phyloP scores from a whole-genome alignment of 2,888 invertebrate genomes.

The Agrotis exclamationis region DNA sequence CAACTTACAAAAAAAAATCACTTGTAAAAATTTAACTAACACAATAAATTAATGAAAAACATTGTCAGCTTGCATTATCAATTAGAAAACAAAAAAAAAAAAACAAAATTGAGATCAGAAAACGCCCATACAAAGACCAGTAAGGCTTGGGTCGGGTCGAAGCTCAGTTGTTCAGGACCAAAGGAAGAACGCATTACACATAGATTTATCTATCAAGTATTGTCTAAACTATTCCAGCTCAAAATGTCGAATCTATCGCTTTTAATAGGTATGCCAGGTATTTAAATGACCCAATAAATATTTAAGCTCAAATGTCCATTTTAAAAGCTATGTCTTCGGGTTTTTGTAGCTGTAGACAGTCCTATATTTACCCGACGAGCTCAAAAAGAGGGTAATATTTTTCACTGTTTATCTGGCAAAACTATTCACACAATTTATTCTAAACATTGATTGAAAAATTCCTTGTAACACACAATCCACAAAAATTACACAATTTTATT shows the following conservation, averaged over 20 bases:
- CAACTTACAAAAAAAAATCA: constrained; percentile 67
- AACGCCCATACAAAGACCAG: constrained; percentile 86
- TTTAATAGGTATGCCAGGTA: constrained; percentile 19
- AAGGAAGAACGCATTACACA: constrained; percentile 52
- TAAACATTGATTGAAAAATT: constrained; percentile 31
- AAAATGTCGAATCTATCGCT: constrained; percentile 18
- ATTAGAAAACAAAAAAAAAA: constrained; percentile 72
- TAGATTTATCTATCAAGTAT: constrained; percentile 32
- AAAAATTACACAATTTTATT: constrained; percentile 40
- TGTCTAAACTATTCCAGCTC: constrained; percentile 55
- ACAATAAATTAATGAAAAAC: constrained; percentile 76
- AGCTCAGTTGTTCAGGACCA: constrained; percentile 58
- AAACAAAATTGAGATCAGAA: constrained; percentile 82
- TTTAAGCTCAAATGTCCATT: constrained; percentile 30
- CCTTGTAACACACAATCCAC: constrained; percentile 43
- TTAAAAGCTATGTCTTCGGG: constrained; percentile 13
- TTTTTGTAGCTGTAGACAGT: constrained; percentile 35
- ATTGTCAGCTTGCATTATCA: constrained; percentile 67
- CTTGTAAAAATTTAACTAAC: constrained; percentile 71
- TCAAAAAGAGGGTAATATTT: constrained; percentile 2
- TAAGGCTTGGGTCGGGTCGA: constrained; percentile 58
- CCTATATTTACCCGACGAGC: constrained; percentile 1
- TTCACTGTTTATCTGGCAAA: constrained; percentile 41
- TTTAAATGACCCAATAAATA: neutral
- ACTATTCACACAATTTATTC: constrained; percentile 37